phyloP scores from a whole-genome alignment of 2,797 vertebrate species.

The Sebastes glaucus region DNA sequence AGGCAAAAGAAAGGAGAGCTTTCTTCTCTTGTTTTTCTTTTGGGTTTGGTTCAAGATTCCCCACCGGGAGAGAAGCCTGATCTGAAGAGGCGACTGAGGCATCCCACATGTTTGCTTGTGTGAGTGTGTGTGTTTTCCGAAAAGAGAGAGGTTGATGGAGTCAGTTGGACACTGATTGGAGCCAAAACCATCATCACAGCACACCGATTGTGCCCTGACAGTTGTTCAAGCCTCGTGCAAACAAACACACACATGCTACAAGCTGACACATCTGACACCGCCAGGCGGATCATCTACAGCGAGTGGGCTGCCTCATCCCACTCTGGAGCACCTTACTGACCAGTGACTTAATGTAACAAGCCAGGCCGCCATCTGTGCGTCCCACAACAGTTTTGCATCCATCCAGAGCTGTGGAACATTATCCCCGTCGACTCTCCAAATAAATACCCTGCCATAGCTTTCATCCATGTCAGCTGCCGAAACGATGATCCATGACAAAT shows the following conservation, averaged over 20 bases:
- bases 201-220: slow-evolving; percentile 35
- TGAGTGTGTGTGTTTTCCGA: slow-evolving; percentile 16
- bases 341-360: slow-evolving; percentile 27
- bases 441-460: not conserved
- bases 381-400: not conserved
- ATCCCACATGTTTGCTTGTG: slow-evolving; percentile 21
- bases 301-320: slow-evolving; percentile 8
- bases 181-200: slow-evolving; percentile 58
- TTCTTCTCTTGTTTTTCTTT: slow-evolving; percentile 51
- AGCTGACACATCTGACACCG: slow-evolving; percentile 25
- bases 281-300: slow-evolving; percentile 17
- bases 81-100: slow-evolving; percentile 62
- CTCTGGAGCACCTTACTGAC: slow-evolving; percentile 20
- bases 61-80: slow-evolving; percentile 45
- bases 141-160: slow-evolving; percentile 36
- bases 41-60: slow-evolving; percentile 62
- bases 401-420: slow-evolving; percentile 13
- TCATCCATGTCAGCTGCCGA: slow-evolving; percentile 17
- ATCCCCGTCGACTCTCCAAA: not conserved
- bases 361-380: slow-evolving; percentile 35
- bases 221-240: slow-evolving; percentile 8
- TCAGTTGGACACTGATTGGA: slow-evolving; percentile 65
- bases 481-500: slow-evolving; percentile 27
- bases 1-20: slow-evolving; percentile 42
- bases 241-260: not conserved